Conservation (phyloP, 2,113 vertebrate species). For the Nibea coibor region DNA sequence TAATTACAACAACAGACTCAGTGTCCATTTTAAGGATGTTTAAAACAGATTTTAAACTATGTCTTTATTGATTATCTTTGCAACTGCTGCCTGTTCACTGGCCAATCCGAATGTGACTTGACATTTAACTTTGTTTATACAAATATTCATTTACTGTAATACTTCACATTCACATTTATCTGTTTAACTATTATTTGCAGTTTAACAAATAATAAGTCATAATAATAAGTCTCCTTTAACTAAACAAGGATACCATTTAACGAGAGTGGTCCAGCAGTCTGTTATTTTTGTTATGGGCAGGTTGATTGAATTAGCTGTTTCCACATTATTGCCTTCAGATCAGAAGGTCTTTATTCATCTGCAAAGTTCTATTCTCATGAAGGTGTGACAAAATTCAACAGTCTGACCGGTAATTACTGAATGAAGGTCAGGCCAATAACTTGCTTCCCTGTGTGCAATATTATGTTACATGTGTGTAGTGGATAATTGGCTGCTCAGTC, state of each 20-base stretch:
- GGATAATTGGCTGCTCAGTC: background rate
- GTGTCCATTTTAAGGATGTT: too few relatives aligned
- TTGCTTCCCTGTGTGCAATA: background rate
- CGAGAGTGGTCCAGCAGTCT: background rate
- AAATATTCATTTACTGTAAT: too few relatives aligned
- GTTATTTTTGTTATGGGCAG: background rate
- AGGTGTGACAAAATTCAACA: background rate
- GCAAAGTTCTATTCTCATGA: background rate
- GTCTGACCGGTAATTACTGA: background rate
- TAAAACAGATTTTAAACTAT: too few relatives aligned
- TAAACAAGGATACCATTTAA: background rate
- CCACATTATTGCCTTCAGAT: background rate
- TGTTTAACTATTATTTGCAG: background rate
- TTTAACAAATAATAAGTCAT: background rate
- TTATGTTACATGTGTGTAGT: background rate
- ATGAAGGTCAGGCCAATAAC: background rate
- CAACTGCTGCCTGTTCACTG: too few relatives aligned
- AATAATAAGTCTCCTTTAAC: background rate
- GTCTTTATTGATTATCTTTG: too few relatives aligned
- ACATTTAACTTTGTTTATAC: too few relatives aligned
- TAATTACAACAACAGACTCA: too few relatives aligned
- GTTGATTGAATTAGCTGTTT: background rate
- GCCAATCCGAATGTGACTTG: too few relatives aligned
- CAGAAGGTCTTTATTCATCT: background rate
- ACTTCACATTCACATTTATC: background rate